Base-by-base conservation (phyloP, 2,888 invertebrate species). In the Sinodicranocentrus sp. region DNA sequence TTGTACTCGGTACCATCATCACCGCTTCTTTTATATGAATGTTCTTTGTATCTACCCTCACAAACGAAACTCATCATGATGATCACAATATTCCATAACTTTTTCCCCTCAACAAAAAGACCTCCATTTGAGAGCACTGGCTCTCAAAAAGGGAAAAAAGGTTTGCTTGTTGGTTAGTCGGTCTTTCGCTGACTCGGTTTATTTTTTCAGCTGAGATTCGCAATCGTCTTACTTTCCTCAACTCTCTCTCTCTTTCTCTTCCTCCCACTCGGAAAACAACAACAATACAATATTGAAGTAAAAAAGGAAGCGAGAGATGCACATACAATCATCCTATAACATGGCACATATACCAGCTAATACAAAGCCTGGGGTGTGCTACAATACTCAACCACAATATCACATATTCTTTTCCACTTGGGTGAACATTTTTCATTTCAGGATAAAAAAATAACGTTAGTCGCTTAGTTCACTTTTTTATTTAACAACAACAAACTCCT, bases 401-500 rank as follows among this genome's bases (percentile, higher is more conserved):
- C 19, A 17, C 23, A 68, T 68, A 76, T 65, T 48, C 28, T 77
- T 68, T 77, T 77, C 68, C 68, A 77, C 33, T 44, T 77, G 33
- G 77, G 54, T 77, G 77, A 77, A 59, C 77, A 77, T 77, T 68
- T 77, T 68, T 77, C 77, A 77, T 77, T 77, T 33, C n/a, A 43
- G 25, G 57, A 23, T 21, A 54, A 39, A 39, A 39, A 13, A 52
- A 19, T 8, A 17, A 19, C 52, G 19, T 52, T 19, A 17, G 44
- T 10, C 48, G 15, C 21, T 25, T 75, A 63, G 75, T 63, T 63
- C 63, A 75, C 75, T 76, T 76, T 76, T n/a, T 73, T 19, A 39
- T 39, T 23, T 48, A 2, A 6, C 10, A 48, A 48, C 5, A 10
- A 48, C n/a, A 48, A 48, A 48, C n/a, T 48, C n/a, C n/a, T n/a